Evolutionary conservation across 2,797 vertebrate genomes (phyloP), one percentile per base, ranked within the genome.

Genomic region (Clarias pachynema): DNA sequence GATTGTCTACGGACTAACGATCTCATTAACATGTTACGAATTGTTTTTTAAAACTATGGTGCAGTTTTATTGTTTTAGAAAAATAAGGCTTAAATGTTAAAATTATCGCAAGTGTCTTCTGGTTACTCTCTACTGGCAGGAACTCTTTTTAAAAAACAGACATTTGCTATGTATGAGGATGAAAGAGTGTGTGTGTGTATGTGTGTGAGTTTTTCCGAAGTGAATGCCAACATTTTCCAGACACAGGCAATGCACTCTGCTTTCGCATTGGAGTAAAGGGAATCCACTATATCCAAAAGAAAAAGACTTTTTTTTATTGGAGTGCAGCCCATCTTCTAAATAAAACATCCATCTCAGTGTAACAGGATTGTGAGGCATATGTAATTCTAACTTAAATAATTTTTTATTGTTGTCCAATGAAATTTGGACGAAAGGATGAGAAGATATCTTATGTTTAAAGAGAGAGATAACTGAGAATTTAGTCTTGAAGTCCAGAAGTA

Each of bases 151-250:
- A 89, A 91, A 92, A 79, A 89, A 90, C 86, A 90, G 91, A 93
- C 91, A 91, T 88, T 87, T 92, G 88, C 62, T 84, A 65, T 84
- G 82, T 87, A 78, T 92, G 87, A 90, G 89, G 83, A 89, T 88
- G 26, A 56, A 56, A 1, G 72, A 2, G 82, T 91, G 91, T 88
- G 31, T 88, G 90, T 91, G 44, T 22, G 91, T 91, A 90, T 92
- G 92, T 91, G 91, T 91, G 88, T 66, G 73, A 84, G 89, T 88
- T 86, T 92, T 93, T 94, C 94, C 94, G 92, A 75, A 66, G 34
- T 63, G 90, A 92, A 90, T 91, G 91, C 89, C 86, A 91, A 84
- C 86, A 92, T 93, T 94, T 94, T 94, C 93, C 94, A 94, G 91
- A 16, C 70, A 89, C 94, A 90, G 91, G 93, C 93, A 90, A 85